Evolutionary conservation across 2,888 invertebrate genomes (phyloP).

Genomic region (Noctua fimbriata): DNA sequence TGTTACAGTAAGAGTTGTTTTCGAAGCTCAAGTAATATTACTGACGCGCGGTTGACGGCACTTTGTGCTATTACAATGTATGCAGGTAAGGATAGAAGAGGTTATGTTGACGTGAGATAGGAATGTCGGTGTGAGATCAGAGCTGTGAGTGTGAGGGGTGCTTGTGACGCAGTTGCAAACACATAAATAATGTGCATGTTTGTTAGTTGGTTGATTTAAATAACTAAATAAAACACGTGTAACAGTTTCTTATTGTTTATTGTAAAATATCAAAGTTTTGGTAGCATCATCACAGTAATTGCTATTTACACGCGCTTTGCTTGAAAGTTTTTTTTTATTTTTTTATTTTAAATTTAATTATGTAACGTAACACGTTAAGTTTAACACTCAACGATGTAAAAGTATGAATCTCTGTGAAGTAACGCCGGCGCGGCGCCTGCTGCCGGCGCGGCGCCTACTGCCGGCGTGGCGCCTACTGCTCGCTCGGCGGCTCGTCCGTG

Average conservation of each 20-base stretch:
- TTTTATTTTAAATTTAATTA: constrained; percentile 53
- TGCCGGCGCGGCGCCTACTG: too few species aligned
- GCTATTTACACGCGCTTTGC: constrained; percentile 72
- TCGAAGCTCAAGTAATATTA: not conserved
- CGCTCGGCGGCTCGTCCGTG: constrained; percentile 78
- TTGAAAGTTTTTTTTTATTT: constrained; percentile 38
- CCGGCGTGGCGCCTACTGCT: constrained; percentile 8
- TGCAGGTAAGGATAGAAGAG: not conserved
- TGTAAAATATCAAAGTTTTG: constrained; percentile 73
- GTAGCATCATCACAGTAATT: constrained; percentile 81
- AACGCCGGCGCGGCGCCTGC: too few species aligned
- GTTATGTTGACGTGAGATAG: too few species aligned
- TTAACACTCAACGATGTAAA: constrained; percentile 29
- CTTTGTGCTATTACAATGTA: not conserved
- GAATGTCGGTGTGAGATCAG: too few species aligned
- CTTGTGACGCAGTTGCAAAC: not conserved
- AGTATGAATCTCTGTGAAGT: constrained; percentile 14
- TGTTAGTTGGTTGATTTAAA: not conserved
- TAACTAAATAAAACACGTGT: constrained; percentile 23
- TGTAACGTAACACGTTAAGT: constrained; percentile 55
- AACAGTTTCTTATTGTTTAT: constrained; percentile 60
- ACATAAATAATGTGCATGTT: not conserved
- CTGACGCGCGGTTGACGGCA: too few species aligned
- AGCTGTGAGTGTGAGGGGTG: not conserved
- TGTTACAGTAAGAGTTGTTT: not conserved